These are phyloP conservation scores for Stenchaetothrips biformis DNA, from an alignment of 2,888 invertebrate genomes.

Conservation along the genomic window DNA sequence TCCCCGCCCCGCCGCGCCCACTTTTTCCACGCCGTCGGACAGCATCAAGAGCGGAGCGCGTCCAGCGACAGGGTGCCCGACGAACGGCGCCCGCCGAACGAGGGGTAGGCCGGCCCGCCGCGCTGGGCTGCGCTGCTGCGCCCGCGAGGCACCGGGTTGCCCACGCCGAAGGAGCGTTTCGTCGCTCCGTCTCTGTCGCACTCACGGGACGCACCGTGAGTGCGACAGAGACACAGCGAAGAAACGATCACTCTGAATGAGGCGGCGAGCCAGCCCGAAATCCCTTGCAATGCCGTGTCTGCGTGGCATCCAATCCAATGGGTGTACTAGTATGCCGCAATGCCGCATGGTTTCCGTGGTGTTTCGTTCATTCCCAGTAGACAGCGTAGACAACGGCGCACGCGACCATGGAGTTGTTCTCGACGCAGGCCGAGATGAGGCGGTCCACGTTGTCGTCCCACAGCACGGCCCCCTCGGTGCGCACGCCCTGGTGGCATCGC, in stretches of 20 bases:
- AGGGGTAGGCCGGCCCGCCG: neutral
- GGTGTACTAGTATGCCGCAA: too few relatives aligned
- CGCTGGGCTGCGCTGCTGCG: neutral
- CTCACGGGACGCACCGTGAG: too few relatives aligned
- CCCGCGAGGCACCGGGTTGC: neutral
- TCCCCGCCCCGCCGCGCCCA: neutral
- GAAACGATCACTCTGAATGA: too few relatives aligned
- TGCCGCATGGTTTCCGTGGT: neutral
- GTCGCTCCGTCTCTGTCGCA: too few relatives aligned
- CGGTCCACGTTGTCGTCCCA: neutral
- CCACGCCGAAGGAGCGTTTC: neutral
- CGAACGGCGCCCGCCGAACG: neutral
- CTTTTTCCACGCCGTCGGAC: too few relatives aligned
- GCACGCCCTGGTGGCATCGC: neutral
- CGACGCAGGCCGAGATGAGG: neutral
- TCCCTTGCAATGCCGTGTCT: too few relatives aligned
- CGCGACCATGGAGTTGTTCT: conserved; percentile 4
- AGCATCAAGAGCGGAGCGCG: too few relatives aligned
- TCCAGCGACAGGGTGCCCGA: too few relatives aligned
- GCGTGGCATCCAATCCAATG: too few relatives aligned
- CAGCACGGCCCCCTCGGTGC: neutral
- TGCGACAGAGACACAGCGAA: too few relatives aligned
- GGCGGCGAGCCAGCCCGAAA: too few relatives aligned
- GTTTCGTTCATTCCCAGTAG: neutral
- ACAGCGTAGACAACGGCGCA: conserved; percentile 3